Evolutionary conservation across 2,888 invertebrate species (phyloP), one percentile per base, ranked within the genome.

Genomic region (Caprella mutica): DNA sequence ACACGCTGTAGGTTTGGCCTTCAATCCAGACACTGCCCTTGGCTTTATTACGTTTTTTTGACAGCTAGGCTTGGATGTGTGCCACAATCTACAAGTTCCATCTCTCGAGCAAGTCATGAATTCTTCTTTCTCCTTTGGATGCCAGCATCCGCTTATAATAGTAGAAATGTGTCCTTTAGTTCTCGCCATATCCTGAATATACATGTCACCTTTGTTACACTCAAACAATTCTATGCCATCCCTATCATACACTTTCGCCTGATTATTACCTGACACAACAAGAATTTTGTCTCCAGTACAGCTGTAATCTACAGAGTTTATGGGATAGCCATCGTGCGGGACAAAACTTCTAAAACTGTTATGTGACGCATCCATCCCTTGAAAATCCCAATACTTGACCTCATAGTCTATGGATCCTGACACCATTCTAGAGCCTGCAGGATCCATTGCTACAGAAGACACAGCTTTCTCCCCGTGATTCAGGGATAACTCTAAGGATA

Each of bases 301-400:
- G 0, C 93, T 94, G 73, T 94, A 98, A 68, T 93, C 86, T 0
- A 93, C 72, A 39, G 84, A 81, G 65, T 85, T 84, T 59, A 98
- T 92, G 0, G 92, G 91, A 73, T 98, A 93, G 56, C 75, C 88
- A 73, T 96, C 96, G 70, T 93, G 93, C 0, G 97, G 96, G 66
- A 87, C 86, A n/a, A 94, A 76, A 0, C 86, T 86, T 23, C 96
- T 80, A 72, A 96, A 98, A 48, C 92, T 88, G 52, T 86, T 82
- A 77, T 93, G 80, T 0, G 86, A 82, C 0, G 87, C 81, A 72
- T 97, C 94, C 94, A 98, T 97, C 4, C 96, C 97, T 63, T 93
- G 90, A 76, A 98, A 98, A 72, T 99, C 98, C 93, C 93, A 98
- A 68, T 98, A 88, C 53, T 86, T 86, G 2, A 98, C 86, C 67